Evolutionary conservation across 2,797 vertebrate species (phyloP).

Genomic region (Galago senegalensis): DNA sequence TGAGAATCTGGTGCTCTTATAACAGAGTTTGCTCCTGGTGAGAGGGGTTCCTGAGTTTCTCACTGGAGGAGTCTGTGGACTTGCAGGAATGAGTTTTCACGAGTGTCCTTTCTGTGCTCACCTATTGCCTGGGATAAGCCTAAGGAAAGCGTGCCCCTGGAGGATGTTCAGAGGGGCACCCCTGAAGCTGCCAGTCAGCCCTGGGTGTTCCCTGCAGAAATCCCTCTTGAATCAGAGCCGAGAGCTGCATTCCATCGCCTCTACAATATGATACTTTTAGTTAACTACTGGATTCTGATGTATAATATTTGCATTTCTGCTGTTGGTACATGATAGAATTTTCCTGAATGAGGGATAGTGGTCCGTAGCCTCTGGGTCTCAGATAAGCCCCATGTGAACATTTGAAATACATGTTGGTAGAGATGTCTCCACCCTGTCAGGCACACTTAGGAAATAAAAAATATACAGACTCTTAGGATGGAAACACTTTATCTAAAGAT

Average conservation of each 20-base stretch:
- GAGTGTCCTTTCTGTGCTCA: too few relatives aligned
- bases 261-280: neutral
- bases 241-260: neutral
- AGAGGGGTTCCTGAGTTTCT: neutral
- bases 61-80: neutral
- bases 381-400: neutral
- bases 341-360: neutral
- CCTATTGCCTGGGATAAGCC: neutral
- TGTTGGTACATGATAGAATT: neutral
- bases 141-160: neutral
- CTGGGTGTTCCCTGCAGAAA: too few relatives aligned
- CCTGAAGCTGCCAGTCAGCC: neutral
- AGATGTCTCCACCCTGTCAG: neutral
- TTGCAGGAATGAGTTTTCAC: neutral
- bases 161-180: fast-evolving
- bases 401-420: neutral
- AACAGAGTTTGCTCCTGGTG: neutral
- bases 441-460: neutral
- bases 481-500: neutral
- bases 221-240: neutral
- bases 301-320: neutral
- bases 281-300: neutral
- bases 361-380: neutral
- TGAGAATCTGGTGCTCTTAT: neutral
- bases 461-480: neutral